phyloP scores from a whole-genome alignment of 2,113 vertebrate genomes.

The Cisticola juncidis region DNA sequence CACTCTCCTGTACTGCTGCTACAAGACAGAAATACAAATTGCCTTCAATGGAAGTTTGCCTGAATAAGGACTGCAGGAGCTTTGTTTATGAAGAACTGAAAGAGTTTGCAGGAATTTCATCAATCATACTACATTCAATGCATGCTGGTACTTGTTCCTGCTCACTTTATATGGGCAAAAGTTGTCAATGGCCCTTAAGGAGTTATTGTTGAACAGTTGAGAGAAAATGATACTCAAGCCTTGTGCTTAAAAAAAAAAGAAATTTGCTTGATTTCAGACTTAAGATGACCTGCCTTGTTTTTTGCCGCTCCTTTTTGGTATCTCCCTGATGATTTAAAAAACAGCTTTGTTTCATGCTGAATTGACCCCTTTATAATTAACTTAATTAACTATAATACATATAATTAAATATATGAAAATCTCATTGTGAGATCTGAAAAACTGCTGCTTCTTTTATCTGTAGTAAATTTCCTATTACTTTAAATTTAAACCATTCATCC shows the following conservation, averaged over 20 bases:
- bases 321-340: neutral
- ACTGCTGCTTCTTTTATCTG: neutral
- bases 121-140: neutral
- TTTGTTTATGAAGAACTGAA: neutral
- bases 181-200: neutral
- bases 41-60: neutral
- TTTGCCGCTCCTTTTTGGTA: rapidly evolving
- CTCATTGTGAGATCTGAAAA: neutral
- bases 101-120: neutral
- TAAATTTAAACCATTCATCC: neutral
- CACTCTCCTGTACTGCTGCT: neutral
- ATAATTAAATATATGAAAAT: neutral
- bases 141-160: neutral
- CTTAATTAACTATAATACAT: too few relatives aligned
- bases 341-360: neutral
- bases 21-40: neutral
- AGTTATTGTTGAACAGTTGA: neutral
- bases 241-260: neutral
- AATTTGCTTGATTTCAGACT: neutral
- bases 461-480: neutral
- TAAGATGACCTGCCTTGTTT: neutral
- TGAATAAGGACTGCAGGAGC: neutral
- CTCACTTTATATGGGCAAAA: neutral
- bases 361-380: neutral
- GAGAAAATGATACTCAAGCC: neutral